Percentiles rank a stretch among this genome's conserved stretches.
phyloP scores from a whole-genome alignment of 2,888 invertebrate genomes.

The Oscheius myriophilus region DNA sequence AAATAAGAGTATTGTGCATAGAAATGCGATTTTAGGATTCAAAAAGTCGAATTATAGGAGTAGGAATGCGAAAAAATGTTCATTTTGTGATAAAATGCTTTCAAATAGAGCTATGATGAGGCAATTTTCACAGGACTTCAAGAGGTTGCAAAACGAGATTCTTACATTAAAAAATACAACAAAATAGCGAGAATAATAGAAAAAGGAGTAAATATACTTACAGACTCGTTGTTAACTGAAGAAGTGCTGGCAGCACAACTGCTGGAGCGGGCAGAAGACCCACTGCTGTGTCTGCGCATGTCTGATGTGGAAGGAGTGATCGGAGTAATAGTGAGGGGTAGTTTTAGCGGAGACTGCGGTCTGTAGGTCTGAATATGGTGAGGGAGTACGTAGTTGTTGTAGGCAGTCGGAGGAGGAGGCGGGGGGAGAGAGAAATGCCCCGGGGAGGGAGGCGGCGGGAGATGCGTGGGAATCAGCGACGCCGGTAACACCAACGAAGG shows the following conservation, averaged over 20 bases:
- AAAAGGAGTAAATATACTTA: background rate
- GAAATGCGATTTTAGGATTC: too few species aligned
- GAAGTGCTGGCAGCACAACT: slow-evolving; percentile 35
- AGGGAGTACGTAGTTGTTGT: slow-evolving; percentile 6
- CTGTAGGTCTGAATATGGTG: slow-evolving; percentile 12
- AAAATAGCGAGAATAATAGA: background rate
- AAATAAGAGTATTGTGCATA: too few species aligned
- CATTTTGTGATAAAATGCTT: too few species aligned
- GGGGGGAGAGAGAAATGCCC: background rate
- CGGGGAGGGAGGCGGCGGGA: slow-evolving; percentile 42
- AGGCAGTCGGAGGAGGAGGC: slow-evolving; percentile 15
- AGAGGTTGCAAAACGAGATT: too few species aligned
- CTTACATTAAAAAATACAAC: background rate
- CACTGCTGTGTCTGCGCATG: slow-evolving; percentile 30
- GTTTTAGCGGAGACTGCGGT: slow-evolving; percentile 19
- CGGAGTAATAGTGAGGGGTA: slow-evolving; percentile 33
- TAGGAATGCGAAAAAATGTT: too few species aligned
- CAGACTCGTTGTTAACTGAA: slow-evolving; percentile 12
- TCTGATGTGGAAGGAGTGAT: slow-evolving; percentile 5
- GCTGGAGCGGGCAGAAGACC: slow-evolving; percentile 30
- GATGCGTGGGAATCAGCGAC: slow-evolving; percentile 43
- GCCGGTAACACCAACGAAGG: slow-evolving; percentile 48
- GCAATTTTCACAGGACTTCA: too few species aligned
- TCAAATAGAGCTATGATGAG: too few species aligned
- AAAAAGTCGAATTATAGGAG: too few species aligned